Percentiles rank a stretch among this genome's conserved stretches.
Conservation (phyloP, 2,113 vertebrate species). For the Rattus rattus region DNA sequence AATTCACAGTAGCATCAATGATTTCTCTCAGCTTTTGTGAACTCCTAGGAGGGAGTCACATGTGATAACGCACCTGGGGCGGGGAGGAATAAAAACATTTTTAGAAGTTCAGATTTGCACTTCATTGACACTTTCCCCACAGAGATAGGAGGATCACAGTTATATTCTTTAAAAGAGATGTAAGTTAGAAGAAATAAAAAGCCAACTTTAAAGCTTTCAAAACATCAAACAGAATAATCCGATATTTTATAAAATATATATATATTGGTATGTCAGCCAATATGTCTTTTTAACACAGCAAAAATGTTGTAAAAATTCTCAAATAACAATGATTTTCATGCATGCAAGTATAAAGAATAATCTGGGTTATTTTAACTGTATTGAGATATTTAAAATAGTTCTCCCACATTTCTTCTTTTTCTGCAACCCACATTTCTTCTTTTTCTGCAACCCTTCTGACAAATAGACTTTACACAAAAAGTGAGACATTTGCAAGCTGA, state of each 20-base stretch:
- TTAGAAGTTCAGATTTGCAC: conserved; percentile 62
- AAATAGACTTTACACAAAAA: conserved; percentile 72
- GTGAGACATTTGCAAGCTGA: conserved; percentile 71
- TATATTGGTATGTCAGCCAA: conserved; percentile 72
- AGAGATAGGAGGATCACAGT: conserved; percentile 59
- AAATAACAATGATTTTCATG: conserved; percentile 79
- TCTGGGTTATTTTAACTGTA: conserved; percentile 77
- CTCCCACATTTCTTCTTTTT: conserved; percentile 76
- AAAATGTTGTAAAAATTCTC: conserved; percentile 70
- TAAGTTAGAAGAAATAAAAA: conserved; percentile 65
- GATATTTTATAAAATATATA: conserved; percentile 83
- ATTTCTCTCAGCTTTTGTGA: conserved; percentile 50
- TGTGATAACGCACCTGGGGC: background rate
- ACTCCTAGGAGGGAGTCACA: conserved; percentile 23
- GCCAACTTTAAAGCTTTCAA: conserved; percentile 77
- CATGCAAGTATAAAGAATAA: conserved; percentile 78
- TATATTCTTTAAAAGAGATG: conserved; percentile 67
- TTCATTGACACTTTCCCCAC: conserved; percentile 63
- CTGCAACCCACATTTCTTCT: conserved; percentile 68
- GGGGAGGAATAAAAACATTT: background rate
- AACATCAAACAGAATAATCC: conserved; percentile 85
- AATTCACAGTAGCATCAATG: background rate
- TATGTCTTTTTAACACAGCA: conserved; percentile 72
- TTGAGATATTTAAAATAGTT: conserved; percentile 81
- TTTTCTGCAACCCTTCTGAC: conserved; percentile 79